Base-by-base conservation (phyloP, 53 echinoderm and acorn worm genomes). In the Patiria pectinifera region DNA sequence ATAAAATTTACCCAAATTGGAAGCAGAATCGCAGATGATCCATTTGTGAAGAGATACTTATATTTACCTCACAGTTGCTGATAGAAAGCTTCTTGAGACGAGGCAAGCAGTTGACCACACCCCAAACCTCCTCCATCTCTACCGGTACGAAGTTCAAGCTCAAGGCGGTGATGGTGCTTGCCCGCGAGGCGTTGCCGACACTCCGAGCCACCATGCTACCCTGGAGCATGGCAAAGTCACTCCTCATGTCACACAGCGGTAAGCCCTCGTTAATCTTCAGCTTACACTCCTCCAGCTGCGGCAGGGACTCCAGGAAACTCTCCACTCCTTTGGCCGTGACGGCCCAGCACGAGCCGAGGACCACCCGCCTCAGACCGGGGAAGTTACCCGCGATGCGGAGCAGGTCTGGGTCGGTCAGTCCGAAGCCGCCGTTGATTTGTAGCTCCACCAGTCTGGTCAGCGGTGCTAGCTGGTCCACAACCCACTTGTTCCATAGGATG, bases 61-160 rank as follows among this genome's bases (percentile, higher is more conserved):
- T 7, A 79, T 11, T 91, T 86, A 97, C 98, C 98, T 97, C 98
- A 63, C 98, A 97, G 88, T 97, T 96, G 85, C 94, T 84, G 62
- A 97, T 91, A 9, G 93, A 93, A 24, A 97, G 93, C 76, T 97
- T 97, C 71, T 94, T 94, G 46, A 97, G 94, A 60, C 95, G 93
- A 45, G 94, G 93, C 25, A 97, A 85, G 48, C 92, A 78, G 77
- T 92, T 95, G 87, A 97, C 98, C 62, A 94, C 94, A 58, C 95
- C 91, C 98, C 98, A 97, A 19, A 97, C 92, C 71, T 97, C 98
- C 76, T 97, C 96, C 94, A 96, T 94, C 69, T 95, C 96, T 26
- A 97, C 78, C n/a, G 98, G 93, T 6, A 97, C 87, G 74, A 97
- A 95, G 90, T 95, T 97, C 15, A 97, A 86, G 24, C 93, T 92